Evolutionary conservation across 2,113 vertebrate species (phyloP), one percentile per base, ranked within the genome.

Genomic region (Glaucidium brasilianum): DNA sequence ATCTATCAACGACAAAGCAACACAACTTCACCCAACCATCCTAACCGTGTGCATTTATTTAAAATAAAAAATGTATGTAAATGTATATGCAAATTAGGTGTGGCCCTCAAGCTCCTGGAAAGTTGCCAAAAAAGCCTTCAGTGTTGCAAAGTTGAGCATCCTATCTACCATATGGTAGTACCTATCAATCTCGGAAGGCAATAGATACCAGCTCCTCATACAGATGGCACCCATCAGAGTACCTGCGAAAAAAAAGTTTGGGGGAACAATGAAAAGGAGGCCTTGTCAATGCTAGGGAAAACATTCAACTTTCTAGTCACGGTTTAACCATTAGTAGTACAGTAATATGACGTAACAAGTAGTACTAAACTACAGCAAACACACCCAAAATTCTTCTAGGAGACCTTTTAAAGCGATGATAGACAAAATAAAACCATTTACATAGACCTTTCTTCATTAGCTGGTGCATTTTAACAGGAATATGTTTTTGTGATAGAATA

Each of bases 31-130:
- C 47, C 3, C 0, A 89, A 68, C 79, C 85, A 35, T 77, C 80
- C 37, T 47, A 55, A 79, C 45, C 60, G 49, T 18, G 66, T 75
- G 80, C 84, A 69, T 87, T 85, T 94, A 60, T 94, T 93, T 85
- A 67, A 94, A 81, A 79, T 58, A 95, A 96, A 96, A 95, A 95
- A 60, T 72, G 39, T 68, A 96, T 97, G 96, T n/a, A 97, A 97
- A 97, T 96, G 25, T 2, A 2, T 58, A 97, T 97, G 95, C 73
- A 97, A 97, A 97, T 97, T 6, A 94, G n/a, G 60, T 30, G 58
- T 90, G 94, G 88, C 95, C 97, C 96, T 95, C 83, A 6, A 95
- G 96, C 80, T 91, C 55, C 92, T 97, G 97, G 95, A 91, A 53
- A 53, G 49, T 85, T 2, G 89, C 94, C 95, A 97, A 27, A 79